Evolutionary conservation across 2,888 invertebrate species (phyloP), one percentile per base, ranked within the genome.

Genomic region (Sialis fuliginosa): DNA sequence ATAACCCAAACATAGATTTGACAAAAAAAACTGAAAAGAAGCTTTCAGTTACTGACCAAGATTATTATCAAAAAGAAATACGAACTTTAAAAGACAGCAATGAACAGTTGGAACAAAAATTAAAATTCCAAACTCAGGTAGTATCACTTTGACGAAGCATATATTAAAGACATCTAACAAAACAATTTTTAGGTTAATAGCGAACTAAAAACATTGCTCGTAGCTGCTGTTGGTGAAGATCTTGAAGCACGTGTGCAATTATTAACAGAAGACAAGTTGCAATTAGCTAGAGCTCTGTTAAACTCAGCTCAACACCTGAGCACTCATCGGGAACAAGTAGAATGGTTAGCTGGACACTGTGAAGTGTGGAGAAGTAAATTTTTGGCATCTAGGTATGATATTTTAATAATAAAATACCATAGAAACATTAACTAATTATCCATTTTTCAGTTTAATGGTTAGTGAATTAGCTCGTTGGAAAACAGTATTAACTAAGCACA

Each of bases 301-400:
- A 87, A 81, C 59, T 90, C 89, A 33, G 84, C 88, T 22, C 80
- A 89, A 62, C 82, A 88, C 62, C 69, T 92, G 46, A 83, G 80
- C 45, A 84, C 87, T 6, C 87, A 92, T 64, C 87, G 88, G 68
- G 93, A 95, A 62, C 88, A 91, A 68, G 84, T 90, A 4, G 95
- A 96, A 62, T 87, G 86, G 74, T 66, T 95, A 35, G 86, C 89
- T 12, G 90, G 93, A 0, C 91, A 93, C 59, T 90, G 91, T 61
- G 93, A 96, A 68, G 90, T 95, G 44, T 96, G 93, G 93, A 75
- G 91, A 52, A 92, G 91, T 61, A 96, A 95, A 75, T 96, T 91
- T 65, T 70, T 93, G 55, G 93, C 95, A 30, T 89, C 89, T 69
- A 87, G 86, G 86, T 86, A 67, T 51, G 10, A 9, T 10, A 9